phyloP scores from a whole-genome alignment of 2,113 vertebrate genomes.

The Morone saxatilis region DNA sequence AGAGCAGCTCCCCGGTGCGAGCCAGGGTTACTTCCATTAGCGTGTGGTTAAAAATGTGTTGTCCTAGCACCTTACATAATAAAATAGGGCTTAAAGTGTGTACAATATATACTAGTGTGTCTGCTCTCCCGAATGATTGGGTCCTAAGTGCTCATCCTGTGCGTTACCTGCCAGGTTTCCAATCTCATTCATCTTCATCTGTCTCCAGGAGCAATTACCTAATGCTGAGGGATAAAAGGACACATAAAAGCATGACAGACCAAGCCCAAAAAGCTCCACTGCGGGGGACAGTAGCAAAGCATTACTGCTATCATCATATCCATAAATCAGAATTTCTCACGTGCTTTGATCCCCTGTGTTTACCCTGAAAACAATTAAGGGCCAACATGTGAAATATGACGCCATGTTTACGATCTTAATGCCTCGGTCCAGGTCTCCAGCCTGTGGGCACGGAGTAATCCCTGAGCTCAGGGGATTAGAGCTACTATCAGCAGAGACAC shows the following conservation, averaged over 20 bases:
- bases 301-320: constrained; percentile 6
- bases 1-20: background rate
- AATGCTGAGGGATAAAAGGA: constrained; percentile 41
- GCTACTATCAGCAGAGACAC: constrained; percentile 35
- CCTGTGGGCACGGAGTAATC: constrained; percentile 44
- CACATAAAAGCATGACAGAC: constrained; percentile 10
- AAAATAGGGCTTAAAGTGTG: background rate
- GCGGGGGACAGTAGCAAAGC: constrained; percentile 21
- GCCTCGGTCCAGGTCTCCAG: constrained; percentile 27
- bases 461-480: constrained; percentile 52
- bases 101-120: background rate
- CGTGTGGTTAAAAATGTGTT: constrained; percentile 19
- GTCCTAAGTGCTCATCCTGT: constrained; percentile 4
- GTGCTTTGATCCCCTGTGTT: constrained; percentile 38
- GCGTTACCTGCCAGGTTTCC: constrained; percentile 30
- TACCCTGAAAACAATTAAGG: constrained; percentile 49
- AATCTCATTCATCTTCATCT: constrained; percentile 26
- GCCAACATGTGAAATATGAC: constrained; percentile 61
- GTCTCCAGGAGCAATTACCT: constrained; percentile 51
- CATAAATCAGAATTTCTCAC: constrained; percentile 29
- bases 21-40: background rate
- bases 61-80: constrained; percentile 25
- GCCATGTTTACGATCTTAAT: constrained; percentile 2
- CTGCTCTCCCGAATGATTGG: constrained; percentile 18
- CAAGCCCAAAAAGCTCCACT: constrained; percentile 24